Conservation (phyloP, 2,888 invertebrate species). For the Torymus aiolomorphi region DNA sequence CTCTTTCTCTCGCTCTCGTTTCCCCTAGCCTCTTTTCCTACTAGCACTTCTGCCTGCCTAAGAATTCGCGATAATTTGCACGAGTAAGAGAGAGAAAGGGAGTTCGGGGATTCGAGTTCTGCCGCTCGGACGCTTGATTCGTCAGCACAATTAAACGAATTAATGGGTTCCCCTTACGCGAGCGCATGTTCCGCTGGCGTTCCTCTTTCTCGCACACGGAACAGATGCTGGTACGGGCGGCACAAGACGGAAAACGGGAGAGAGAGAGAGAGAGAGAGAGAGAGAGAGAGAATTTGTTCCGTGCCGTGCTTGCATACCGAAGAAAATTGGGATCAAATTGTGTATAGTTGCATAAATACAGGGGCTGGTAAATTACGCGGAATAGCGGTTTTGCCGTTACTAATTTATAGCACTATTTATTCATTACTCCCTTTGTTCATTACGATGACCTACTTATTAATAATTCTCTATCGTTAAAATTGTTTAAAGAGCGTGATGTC, state of each 20-base stretch:
- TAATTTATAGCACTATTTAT: too few relatives aligned
- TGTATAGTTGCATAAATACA: background rate
- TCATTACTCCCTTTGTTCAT: too few relatives aligned
- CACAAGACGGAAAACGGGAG: too few relatives aligned
- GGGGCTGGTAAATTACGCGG: background rate
- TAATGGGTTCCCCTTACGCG: constrained; percentile 66
- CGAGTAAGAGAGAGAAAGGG: constrained; percentile 36
- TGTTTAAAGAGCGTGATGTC: too few relatives aligned
- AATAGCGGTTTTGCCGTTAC: background rate
- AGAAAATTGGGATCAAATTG: constrained; percentile 17
- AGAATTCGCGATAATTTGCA: constrained; percentile 71
- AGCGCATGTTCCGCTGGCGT: constrained; percentile 11
- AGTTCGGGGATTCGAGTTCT: constrained; percentile 61
- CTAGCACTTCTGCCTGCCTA: constrained; percentile 57
- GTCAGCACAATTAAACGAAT: constrained; percentile 74
- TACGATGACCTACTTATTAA: too few relatives aligned
- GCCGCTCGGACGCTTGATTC: constrained; percentile 67
- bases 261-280: too few relatives aligned
- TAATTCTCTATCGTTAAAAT: too few relatives aligned
- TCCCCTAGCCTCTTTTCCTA: constrained; percentile 48
- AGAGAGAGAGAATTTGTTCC: too few relatives aligned
- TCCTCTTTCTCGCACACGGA: background rate
- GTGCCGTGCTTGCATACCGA: background rate
- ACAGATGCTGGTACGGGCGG: too few relatives aligned
- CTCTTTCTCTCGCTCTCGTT: constrained; percentile 14